Percentiles rank a stretch among this genome's conserved stretches.
Conservation (phyloP, 2,888 invertebrate species). For the Vesta saturnalis region DNA sequence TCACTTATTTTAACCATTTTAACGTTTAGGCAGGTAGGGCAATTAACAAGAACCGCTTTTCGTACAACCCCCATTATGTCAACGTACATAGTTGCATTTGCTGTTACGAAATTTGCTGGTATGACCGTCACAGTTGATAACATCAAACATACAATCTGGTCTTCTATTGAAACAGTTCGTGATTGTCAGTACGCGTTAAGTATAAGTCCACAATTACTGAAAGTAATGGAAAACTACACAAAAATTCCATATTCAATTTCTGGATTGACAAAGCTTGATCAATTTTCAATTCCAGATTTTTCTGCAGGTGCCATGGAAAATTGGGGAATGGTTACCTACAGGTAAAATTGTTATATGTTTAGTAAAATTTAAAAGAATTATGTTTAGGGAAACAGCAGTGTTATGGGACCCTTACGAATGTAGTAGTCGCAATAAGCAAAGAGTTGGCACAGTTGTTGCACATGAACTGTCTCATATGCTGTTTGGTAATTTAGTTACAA, state of each 20-base stretch:
- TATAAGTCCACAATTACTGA: constrained; percentile 62
- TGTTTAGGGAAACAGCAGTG: constrained; percentile 71
- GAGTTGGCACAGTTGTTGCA: constrained; percentile 72
- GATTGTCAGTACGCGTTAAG: constrained; percentile 63
- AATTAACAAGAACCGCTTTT: constrained; percentile 52
- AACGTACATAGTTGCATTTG: constrained; percentile 86
- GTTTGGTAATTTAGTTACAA: constrained; percentile 82
- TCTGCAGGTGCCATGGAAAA: constrained; percentile 91
- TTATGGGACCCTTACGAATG: constrained; percentile 63
- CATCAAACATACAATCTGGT: constrained; percentile 55
- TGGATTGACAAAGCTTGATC: constrained; percentile 78
- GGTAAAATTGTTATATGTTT: constrained; percentile 65
- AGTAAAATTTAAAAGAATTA: background rate
- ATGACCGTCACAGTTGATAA: background rate
- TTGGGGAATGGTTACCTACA: constrained; percentile 88
- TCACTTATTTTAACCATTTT: too few relatives aligned
- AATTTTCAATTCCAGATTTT: constrained; percentile 86
- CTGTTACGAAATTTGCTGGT: constrained; percentile 77
- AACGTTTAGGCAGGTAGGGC: too few relatives aligned
- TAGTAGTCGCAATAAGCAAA: constrained; percentile 69
- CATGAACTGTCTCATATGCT: constrained; percentile 87
- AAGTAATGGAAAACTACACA: constrained; percentile 68
- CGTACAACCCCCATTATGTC: constrained; percentile 73
- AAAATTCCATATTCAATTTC: constrained; percentile 66
- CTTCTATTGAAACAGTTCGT: constrained; percentile 61